These are phyloP conservation scores for Crossoptilon crossoptilon DNA, from an alignment of 2,797 vertebrate species.

Conservation along the genomic window DNA sequence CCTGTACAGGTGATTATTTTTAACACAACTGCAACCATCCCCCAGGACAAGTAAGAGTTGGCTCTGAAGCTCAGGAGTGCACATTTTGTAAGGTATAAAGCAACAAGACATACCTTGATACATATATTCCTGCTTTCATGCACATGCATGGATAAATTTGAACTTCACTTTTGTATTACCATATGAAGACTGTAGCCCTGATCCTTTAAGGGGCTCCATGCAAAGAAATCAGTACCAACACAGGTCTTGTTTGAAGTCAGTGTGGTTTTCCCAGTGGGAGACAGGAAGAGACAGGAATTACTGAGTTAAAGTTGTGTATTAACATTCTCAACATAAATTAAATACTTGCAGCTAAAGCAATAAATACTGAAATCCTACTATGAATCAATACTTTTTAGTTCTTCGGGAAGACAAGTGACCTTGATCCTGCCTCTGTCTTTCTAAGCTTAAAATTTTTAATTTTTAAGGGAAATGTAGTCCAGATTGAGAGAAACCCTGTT, in stretches of 20 bases:
- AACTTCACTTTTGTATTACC: background rate
- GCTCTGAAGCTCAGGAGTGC: background rate
- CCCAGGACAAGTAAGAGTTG: background rate
- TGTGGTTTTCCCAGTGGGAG: slow-evolving; percentile 49
- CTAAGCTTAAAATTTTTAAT: slow-evolving; percentile 18
- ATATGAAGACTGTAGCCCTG: background rate
- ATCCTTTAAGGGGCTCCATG: background rate
- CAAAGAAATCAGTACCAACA: background rate
- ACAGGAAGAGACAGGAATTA: slow-evolving; percentile 59
- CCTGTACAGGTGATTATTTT: background rate
- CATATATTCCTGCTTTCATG: background rate
- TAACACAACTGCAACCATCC: background rate
- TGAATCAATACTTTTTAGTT: slow-evolving; percentile 26
- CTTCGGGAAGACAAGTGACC: slow-evolving; percentile 41
- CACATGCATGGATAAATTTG: background rate
- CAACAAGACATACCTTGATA: background rate
- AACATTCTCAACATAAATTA: slow-evolving; percentile 52
- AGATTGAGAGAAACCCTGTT: background rate
- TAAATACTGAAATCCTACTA: slow-evolving; percentile 57
- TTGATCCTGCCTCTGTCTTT: background rate
- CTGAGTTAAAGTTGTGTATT: slow-evolving; percentile 48
- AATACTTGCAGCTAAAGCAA: slow-evolving; percentile 60
- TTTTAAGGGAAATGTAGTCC: slow-evolving; percentile 45
- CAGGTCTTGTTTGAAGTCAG: slow-evolving; percentile 29
- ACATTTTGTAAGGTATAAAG: background rate